Evolutionary conservation across 1,140 invertebrate genomes (phyloP), one percentile per base, ranked within the genome.

Genomic region (Brevipalpus yothersi): DNA sequence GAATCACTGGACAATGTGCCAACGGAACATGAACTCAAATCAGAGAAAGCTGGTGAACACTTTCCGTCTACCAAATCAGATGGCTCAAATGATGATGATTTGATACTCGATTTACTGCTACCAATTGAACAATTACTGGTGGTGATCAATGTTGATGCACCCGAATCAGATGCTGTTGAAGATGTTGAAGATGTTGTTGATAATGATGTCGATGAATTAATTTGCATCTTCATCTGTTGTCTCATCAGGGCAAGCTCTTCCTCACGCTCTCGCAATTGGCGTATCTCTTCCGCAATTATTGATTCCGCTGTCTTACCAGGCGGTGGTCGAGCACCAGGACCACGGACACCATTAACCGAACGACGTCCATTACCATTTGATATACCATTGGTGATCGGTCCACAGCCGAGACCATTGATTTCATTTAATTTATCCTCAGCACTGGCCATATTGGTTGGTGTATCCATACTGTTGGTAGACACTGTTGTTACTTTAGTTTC

Each of bases 251-350:
- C 64, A 8, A 75, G 64, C 58, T 75, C 74, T 23, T 74, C 74
- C 61, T 76, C 74, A 8, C 73, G 63, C 62, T 73, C 70, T 54
- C 67, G 66, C 62, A 71, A 65, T 61, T 75, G 72, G 19, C 72
- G 64, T 31, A 76, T 68, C 62, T 76, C 75, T 42, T 67, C 64
- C 5, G 73, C 74, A 45, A 76, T 76, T 45, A 70, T 68, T 49
- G 69, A 70, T 62, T 75, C 74, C 0, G 69, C 49, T 7, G 53
- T 39, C 31, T 31, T 31, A 31, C 31, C 31, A 31, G 31, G 31
- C 31, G 31, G 31, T 31, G 31, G 31, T 31, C 31, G 31, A 31
- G 31, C 31, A 3, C 31, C 31, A 3, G 31, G 31, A 5, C 31
- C 31, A 31, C 31, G 31, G 5, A 31, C 31, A 31, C 31, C 31